Evolutionary conservation across 2,797 vertebrate genomes (phyloP).

Genomic region (Tauraco hartlaubi): DNA sequence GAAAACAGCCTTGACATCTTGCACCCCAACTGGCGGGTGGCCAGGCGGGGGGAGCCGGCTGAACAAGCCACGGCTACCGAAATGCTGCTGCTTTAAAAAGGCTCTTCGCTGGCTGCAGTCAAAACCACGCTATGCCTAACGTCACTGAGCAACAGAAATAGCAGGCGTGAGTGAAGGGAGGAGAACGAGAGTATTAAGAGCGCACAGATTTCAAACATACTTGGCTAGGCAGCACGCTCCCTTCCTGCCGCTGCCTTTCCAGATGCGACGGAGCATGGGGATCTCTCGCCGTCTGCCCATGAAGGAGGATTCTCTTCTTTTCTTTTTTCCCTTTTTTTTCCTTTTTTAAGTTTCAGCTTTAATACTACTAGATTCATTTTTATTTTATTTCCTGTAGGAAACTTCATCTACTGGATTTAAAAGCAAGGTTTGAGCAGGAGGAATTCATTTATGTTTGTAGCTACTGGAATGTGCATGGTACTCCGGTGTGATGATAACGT

Average conservation of each 20-base stretch:
- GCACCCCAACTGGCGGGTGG: background rate
- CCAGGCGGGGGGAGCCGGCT: background rate
- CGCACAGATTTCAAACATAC: slow-evolving; percentile 75
- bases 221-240: slow-evolving; percentile 43
- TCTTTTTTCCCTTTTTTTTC: background rate
- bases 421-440: slow-evolving; percentile 68
- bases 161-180: slow-evolving; percentile 69
- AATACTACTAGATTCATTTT: background rate
- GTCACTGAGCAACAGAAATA: slow-evolving; percentile 74
- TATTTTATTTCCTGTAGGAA: background rate
- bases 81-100: slow-evolving; percentile 70
- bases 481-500: background rate
- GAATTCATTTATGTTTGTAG: background rate
- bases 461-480: background rate
- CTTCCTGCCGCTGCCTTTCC: slow-evolving; percentile 12
- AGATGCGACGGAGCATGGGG: slow-evolving; percentile 17
- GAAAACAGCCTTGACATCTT: background rate
- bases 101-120: slow-evolving; percentile 40
- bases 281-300: background rate
- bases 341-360: background rate
- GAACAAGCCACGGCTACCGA: background rate
- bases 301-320: slow-evolving; percentile 9
- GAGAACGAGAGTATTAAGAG: slow-evolving; percentile 58
- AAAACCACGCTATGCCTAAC: slow-evolving; percentile 54
- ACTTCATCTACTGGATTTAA: slow-evolving; percentile 63